phyloP scores from a whole-genome alignment of 2,797 vertebrate genomes.

The Eospalax fontanierii region DNA sequence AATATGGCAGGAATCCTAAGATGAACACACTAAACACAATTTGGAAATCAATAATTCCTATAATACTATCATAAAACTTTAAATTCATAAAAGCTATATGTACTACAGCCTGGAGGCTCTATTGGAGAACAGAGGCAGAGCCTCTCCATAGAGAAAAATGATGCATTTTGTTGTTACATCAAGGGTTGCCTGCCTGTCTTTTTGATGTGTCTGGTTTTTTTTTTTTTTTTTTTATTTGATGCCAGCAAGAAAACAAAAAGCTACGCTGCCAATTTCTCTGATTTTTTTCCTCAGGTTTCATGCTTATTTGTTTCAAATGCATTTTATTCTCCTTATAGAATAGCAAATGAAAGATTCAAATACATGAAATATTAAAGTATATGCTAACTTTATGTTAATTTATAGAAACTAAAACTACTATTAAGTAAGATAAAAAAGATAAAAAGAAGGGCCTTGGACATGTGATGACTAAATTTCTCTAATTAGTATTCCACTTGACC shows the following conservation, averaged over 20 bases:
- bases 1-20: constrained; percentile 15
- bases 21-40: constrained; percentile 16
- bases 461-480: not conserved
- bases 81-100: not conserved
- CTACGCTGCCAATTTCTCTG: not conserved
- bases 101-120: not conserved
- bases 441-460: not conserved
- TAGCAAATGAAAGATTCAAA: constrained; percentile 57
- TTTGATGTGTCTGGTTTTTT: not conserved
- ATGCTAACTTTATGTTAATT: not conserved
- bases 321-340: constrained; percentile 32
- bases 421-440: not conserved
- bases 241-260: not conserved
- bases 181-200: not conserved
- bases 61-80: not conserved
- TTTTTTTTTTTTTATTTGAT: constrained; percentile 64
- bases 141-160: not conserved
- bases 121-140: not conserved
- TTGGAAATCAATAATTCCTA: constrained; percentile 31
- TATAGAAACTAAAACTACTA: not conserved
- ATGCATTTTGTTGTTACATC: not conserved
- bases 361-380: constrained; percentile 12
- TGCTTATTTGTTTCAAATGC: not conserved
- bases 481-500: not conserved
- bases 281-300: not conserved